Conservation (phyloP, 2,113 vertebrate genomes). For the Phylloscopus whistleri region DNA sequence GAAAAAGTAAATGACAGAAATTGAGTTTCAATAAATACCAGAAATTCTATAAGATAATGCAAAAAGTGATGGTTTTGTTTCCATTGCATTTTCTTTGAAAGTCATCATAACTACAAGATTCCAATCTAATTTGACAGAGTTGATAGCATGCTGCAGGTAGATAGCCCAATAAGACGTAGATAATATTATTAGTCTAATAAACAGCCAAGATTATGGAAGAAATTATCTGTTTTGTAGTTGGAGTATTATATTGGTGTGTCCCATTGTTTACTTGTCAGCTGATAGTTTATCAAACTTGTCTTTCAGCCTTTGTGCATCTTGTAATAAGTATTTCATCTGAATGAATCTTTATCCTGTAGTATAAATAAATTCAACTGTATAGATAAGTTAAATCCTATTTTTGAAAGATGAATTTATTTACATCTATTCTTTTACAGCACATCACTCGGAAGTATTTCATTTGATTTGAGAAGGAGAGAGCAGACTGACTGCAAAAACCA, state of each 20-base stretch:
- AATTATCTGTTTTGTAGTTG: background rate
- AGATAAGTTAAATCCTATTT: constrained; percentile 43
- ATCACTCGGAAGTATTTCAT: background rate
- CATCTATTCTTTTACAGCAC: constrained; percentile 3
- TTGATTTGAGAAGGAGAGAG: constrained; percentile 13
- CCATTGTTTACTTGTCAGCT: background rate
- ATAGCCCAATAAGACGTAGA: background rate
- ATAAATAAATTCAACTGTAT: constrained; percentile 40
- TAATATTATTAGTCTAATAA: background rate
- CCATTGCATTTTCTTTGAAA: background rate
- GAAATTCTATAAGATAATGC: background rate
- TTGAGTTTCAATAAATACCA: background rate
- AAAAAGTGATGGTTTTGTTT: background rate
- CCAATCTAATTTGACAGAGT: background rate
- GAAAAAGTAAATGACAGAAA: background rate
- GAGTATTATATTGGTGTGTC: background rate
- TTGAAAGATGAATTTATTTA: constrained; percentile 47
- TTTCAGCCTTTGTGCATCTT: constrained; percentile 11
- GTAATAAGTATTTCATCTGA: constrained; percentile 48
- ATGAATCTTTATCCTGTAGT: constrained; percentile 12
- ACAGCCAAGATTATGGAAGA: background rate
- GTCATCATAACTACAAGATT: background rate
- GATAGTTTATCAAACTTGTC: constrained; percentile 6
- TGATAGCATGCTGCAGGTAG: background rate
- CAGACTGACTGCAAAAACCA: constrained; percentile 21